phyloP scores from a whole-genome alignment of 1,140 invertebrate species.

The Gryllus bimaculatus region DNA sequence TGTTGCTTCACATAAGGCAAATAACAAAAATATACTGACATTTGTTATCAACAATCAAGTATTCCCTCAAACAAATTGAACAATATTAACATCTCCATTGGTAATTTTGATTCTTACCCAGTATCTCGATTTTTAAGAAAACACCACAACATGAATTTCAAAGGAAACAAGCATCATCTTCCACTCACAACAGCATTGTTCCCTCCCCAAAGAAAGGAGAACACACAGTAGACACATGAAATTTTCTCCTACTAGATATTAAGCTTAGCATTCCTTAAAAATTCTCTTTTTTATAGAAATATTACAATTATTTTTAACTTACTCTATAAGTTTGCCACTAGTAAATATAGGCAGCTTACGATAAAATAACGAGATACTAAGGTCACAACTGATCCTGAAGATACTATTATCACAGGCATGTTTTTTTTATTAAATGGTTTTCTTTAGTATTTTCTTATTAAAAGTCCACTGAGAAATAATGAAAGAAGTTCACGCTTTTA shows the following conservation, averaged over 20 bases:
- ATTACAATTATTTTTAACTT: constrained; percentile 16
- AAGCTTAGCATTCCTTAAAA: constrained; percentile 18
- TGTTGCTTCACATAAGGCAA: constrained; percentile 36
- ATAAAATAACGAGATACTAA: constrained; percentile 42
- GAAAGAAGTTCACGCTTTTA: not conserved
- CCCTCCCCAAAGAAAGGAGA: constrained; percentile 9
- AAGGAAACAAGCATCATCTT: constrained; percentile 1
- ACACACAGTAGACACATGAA: constrained; percentile 18
- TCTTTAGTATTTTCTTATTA: constrained; percentile 29
- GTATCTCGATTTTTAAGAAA: constrained; percentile 2
- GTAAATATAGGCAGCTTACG: constrained; percentile 23
- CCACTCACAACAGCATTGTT: not conserved
- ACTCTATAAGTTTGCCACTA: constrained; percentile 20
- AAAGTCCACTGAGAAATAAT: constrained; percentile 15
- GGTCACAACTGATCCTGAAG: constrained; percentile 46
- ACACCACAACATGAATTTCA: constrained; percentile 1
- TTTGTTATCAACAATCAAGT: constrained; percentile 36
- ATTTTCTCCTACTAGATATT: constrained; percentile 17
- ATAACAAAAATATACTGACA: constrained; percentile 35
- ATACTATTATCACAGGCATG: constrained; percentile 48
- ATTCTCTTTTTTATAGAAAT: constrained; percentile 19
- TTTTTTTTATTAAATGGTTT: constrained; percentile 32
- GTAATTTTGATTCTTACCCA: constrained; percentile 1
- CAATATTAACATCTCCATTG: not conserved
- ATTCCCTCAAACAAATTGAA: constrained; percentile 23